Percentiles rank a stretch among this genome's conserved stretches.
Evolutionary conservation across 2,797 vertebrate species (phyloP).

Genomic region (Pygocentrus nattereri): DNA sequence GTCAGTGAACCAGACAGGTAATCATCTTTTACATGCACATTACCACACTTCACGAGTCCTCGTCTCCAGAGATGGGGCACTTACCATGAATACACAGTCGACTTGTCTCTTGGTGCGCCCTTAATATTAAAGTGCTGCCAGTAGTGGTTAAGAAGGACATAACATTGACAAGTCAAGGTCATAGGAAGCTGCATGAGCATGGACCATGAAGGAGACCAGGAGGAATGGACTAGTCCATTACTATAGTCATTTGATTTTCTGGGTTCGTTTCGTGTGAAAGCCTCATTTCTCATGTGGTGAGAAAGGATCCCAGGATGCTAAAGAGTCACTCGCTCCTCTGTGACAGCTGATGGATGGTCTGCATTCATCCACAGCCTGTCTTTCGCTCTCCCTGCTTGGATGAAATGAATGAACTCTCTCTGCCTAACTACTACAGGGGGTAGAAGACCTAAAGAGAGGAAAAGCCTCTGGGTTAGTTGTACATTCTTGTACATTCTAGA

Average conservation of each 20-base stretch:
- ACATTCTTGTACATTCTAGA: too few relatives aligned
- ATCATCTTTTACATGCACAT: constrained; percentile 23
- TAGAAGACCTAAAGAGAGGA: not conserved
- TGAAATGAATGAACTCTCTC: constrained; percentile 66
- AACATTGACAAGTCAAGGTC: constrained; percentile 17
- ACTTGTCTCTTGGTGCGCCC: not conserved
- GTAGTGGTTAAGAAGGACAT: not conserved
- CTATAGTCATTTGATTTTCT: constrained; percentile 26
- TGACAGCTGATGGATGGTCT: constrained; percentile 51
- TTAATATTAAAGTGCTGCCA: constrained; percentile 1
- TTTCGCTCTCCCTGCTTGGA: constrained; percentile 44
- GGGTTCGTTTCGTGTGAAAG: constrained; percentile 9
- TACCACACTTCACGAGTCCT: not conserved
- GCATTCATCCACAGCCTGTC: constrained; percentile 46
- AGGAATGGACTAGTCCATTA: constrained; percentile 7
- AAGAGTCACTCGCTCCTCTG: constrained; percentile 8
- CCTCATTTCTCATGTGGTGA: constrained; percentile 18
- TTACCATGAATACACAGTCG: not conserved
- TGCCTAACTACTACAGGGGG: constrained; percentile 40
- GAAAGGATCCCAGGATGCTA: constrained; percentile 6
- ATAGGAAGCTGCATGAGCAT: not conserved
- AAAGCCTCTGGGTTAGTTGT: not conserved
- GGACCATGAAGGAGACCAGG: constrained; percentile 14
- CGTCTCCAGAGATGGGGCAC: constrained; percentile 6
- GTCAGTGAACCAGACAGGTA: constrained; percentile 16